Evolutionary conservation across 1,140 invertebrate genomes (phyloP), one percentile per base, ranked within the genome.

Genomic region (Bactericera cockerelli): DNA sequence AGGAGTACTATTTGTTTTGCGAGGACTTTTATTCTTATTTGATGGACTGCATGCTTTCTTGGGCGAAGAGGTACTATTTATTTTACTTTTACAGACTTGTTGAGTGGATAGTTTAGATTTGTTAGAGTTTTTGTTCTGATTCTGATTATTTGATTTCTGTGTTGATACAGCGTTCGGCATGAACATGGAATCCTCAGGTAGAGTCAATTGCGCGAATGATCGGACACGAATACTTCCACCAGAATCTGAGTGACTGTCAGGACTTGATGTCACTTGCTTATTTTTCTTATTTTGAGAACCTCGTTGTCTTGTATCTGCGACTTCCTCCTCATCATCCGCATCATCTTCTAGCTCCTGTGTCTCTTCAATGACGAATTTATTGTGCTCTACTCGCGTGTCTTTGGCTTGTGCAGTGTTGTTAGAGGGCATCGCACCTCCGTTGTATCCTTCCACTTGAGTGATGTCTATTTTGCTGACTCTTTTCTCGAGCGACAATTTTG

Each of bases 341-440:
- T 36, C 10, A 36, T 22, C 22, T 16, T 49, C 4, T 22, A 49
- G 3, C n/a, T n/a, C n/a, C 19, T 49, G 42, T 49, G 42, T 49
- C 19, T 49, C 42, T 49, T 49, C 42, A n/a, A 49, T 49, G n/a
- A 49, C 19, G 42, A 49, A 16, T 49, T 49, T 49, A 6, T 49
- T 49, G n/a, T 49, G 4, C 10, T 36, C 16, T 11, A 11, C 33
- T 36, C 16, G 10, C 10, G 33, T 11, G 16, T 36, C 42, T 49
- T 31, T 31, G 28, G 28, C n/a, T n/a, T n/a, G n/a, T n/a, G n/a
- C n/a, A n/a, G n/a, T n/a, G n/a, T n/a, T n/a, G n/a, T n/a, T n/a
- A n/a, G n/a, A n/a, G n/a, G n/a, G n/a, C n/a, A n/a, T 13, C 4
- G 13, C 28, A 31, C 42, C 42, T 49, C 22, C 42, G 8, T 16